Evolutionary conservation across 2,113 vertebrate species (phyloP).

Genomic region (Physeter macrocephalus): DNA sequence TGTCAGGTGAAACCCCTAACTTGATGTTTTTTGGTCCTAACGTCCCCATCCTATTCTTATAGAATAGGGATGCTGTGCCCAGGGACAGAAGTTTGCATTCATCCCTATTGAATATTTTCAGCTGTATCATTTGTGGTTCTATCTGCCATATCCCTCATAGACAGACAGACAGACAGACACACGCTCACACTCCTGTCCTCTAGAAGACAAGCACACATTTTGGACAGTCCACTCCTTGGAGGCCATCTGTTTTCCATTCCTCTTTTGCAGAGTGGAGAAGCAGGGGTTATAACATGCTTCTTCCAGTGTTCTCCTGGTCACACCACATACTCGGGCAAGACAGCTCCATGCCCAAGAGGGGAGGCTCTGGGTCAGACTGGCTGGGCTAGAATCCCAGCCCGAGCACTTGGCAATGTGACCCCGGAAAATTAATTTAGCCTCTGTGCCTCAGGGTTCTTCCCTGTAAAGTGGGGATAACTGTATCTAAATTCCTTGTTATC

Average conservation of each 20-base stretch:
- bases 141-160: neutral
- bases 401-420: neutral
- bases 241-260: neutral
- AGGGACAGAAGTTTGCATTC: neutral
- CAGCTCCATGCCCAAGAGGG: neutral
- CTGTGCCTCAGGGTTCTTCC: neutral
- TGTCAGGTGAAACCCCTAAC: neutral
- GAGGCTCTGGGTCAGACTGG: neutral
- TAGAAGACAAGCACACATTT: neutral
- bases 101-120: neutral
- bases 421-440: neutral
- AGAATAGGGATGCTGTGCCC: neutral
- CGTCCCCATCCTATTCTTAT: neutral
- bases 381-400: neutral
- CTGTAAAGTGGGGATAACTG: neutral
- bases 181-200: neutral
- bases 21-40: neutral
- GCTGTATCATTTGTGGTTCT: neutral
- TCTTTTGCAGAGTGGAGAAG: neutral
- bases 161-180: neutral
- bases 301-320: neutral
- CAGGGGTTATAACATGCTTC: too few species aligned
- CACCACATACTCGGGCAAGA: neutral
- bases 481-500: neutral
- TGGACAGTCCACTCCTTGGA: neutral